Evolutionary conservation across 2,113 vertebrate genomes (phyloP).

Genomic region (Panurus biarmicus): DNA sequence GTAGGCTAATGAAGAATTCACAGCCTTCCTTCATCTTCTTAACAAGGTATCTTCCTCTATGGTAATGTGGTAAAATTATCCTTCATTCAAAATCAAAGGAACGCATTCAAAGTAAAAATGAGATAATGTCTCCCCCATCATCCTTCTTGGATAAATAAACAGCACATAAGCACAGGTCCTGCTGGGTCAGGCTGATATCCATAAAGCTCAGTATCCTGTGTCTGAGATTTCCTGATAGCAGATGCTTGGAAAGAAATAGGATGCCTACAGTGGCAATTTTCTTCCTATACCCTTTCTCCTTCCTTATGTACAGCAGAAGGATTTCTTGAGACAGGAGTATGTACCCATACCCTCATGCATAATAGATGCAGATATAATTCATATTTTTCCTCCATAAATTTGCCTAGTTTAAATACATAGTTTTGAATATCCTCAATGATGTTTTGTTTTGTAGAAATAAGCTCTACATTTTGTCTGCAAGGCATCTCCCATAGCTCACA

Average conservation of each 20-base stretch:
- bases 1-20: not conserved
- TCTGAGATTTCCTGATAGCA: not conserved
- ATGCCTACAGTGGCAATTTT: not conserved
- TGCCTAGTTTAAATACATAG: not conserved
- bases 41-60: not conserved
- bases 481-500: not conserved
- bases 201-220: not conserved
- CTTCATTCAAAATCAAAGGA: not conserved
- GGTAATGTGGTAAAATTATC: not conserved
- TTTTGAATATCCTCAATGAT: not conserved
- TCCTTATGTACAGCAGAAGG: not conserved
- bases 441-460: not conserved
- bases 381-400: not conserved
- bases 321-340: not conserved
- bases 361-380: not conserved
- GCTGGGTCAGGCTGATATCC: not conserved
- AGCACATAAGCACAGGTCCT: not conserved
- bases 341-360: not conserved
- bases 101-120: not conserved
- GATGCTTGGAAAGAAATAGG: not conserved
- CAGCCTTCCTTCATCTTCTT: not conserved
- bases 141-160: conserved; percentile 2
- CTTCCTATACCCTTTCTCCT: not conserved
- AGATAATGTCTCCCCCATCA: not conserved
- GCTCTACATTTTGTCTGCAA: not conserved